Percentiles rank a stretch among this genome's conserved stretches.
Conservation (phyloP, 1,140 invertebrate species). For the Drosophila rufa region DNA sequence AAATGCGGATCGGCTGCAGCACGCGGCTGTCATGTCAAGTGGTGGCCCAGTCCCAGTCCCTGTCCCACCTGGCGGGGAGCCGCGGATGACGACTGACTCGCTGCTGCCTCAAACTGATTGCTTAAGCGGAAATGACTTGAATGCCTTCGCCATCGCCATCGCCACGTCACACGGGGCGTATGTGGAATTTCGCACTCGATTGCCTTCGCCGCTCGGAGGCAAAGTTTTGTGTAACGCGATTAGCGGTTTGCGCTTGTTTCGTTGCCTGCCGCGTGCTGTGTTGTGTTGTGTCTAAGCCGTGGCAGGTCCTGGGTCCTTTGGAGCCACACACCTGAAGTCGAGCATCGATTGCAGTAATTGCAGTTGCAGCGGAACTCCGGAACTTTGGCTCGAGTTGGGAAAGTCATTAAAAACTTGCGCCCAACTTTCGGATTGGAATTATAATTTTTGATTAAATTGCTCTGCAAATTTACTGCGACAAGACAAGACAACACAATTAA, state of each 20-base stretch:
- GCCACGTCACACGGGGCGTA: constrained; percentile 69
- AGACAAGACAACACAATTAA: constrained; percentile 72
- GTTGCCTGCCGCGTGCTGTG: constrained; percentile 53
- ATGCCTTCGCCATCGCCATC: constrained; percentile 64
- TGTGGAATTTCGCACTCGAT: constrained; percentile 82
- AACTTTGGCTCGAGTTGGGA: constrained; percentile 59
- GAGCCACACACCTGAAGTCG: constrained; percentile 12
- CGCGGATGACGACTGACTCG: constrained; percentile 39
- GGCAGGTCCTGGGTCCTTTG: constrained; percentile 24
- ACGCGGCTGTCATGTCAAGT: constrained; percentile 70
- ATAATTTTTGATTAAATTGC: constrained; percentile 78
- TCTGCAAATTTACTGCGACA: constrained; percentile 38
- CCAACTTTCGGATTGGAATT: constrained; percentile 71
- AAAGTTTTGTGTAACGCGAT: constrained; percentile 81
- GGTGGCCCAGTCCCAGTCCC: constrained; percentile 21
- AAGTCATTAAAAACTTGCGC: constrained; percentile 80
- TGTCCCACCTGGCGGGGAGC: constrained; percentile 23
- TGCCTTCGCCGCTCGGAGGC: constrained; percentile 42
- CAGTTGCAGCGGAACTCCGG: constrained; percentile 42
- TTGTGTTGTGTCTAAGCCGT: constrained; percentile 59
- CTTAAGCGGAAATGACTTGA: constrained; percentile 83
- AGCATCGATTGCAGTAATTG: constrained; percentile 68
- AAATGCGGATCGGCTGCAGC: constrained; percentile 59
- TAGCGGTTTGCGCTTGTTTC: constrained; percentile 75
- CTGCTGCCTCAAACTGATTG: constrained; percentile 65